Evolutionary conservation across 2,113 vertebrate species (phyloP).

Genomic region (Lucifuga dentata): DNA sequence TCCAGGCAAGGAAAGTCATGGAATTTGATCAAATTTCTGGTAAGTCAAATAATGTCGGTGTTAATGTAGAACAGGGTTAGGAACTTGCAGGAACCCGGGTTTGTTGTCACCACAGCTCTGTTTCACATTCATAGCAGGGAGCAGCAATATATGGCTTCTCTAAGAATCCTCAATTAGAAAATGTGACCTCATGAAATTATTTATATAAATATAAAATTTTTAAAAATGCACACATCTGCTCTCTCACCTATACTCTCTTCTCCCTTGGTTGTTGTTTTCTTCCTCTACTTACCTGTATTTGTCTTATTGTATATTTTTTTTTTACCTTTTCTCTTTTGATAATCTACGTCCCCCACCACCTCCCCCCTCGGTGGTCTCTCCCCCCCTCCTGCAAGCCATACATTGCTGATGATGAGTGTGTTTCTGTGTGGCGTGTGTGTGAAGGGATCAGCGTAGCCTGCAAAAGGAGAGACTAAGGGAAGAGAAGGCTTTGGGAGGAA

Average conservation of each 20-base stretch:
- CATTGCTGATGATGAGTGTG: constrained; percentile 26
- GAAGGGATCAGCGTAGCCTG: constrained; percentile 26
- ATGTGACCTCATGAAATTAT: constrained; percentile 2
- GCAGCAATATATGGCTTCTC: not conserved
- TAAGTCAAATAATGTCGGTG: not conserved
- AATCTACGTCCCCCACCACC: constrained; percentile 28
- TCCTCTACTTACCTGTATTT: not conserved
- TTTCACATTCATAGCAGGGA: not conserved
- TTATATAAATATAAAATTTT: constrained; percentile 9
- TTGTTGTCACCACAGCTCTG: no score
- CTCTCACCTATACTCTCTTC: not conserved
- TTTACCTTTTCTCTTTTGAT: constrained; percentile 1
- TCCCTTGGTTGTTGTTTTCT: not conserved
- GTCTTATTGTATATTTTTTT: no score
- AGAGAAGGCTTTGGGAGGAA: constrained; percentile 15
- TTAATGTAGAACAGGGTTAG: not conserved
- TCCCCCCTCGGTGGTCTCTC: constrained; percentile 54
- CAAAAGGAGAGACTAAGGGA: constrained; percentile 29
- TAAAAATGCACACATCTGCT: no score
- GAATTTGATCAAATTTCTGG: not conserved
- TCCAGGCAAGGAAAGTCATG: not conserved
- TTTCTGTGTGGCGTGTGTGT: constrained; percentile 1
- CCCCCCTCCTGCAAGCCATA: constrained; percentile 20
- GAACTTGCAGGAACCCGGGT: not conserved
- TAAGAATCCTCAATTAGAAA: constrained; percentile 9